These are phyloP conservation scores for Anoplolepis gracilipes DNA, from an alignment of 1,140 invertebrate species.

Conservation along the genomic window DNA sequence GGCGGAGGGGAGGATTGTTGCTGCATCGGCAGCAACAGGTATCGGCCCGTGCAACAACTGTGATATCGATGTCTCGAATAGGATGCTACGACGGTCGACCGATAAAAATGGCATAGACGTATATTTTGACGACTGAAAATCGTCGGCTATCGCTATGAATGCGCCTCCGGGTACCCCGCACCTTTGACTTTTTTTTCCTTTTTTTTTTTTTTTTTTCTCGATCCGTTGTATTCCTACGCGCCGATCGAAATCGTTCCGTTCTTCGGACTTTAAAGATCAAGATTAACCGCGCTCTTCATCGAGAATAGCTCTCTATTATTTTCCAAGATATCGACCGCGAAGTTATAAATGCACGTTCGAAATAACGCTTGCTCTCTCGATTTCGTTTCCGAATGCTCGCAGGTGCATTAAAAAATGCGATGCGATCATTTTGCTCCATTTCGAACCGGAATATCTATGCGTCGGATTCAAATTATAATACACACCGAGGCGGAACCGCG, in stretches of 20 bases:
- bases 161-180: constrained; percentile 50
- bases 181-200: constrained; percentile 24
- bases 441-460: constrained; percentile 4
- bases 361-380: constrained; percentile 46
- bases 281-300: constrained; percentile 56
- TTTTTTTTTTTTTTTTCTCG: too few relatives aligned
- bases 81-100: constrained; percentile 15
- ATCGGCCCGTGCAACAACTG: constrained; percentile 64
- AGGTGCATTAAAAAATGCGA: constrained; percentile 68
- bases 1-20: constrained; percentile 2
- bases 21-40: constrained; percentile 64
- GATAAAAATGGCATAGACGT: constrained; percentile 77
- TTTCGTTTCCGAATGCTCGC: constrained; percentile 69
- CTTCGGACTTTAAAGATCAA: constrained; percentile 79
- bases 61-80: constrained; percentile 48
- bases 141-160: constrained; percentile 72
- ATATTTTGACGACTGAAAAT: constrained; percentile 84
- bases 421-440: constrained; percentile 6
- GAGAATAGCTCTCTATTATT: constrained; percentile 76
- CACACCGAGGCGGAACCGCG: constrained; percentile 66
- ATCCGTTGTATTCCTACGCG: constrained; percentile 49
- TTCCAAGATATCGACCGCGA: constrained; percentile 56
- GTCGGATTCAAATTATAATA: constrained; percentile 74
- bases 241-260: constrained; percentile 57
- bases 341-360: constrained; percentile 60